Evolutionary conservation across 2,113 vertebrate genomes (phyloP), one percentile per base, ranked within the genome.

Genomic region (Raphicerus campestris): DNA sequence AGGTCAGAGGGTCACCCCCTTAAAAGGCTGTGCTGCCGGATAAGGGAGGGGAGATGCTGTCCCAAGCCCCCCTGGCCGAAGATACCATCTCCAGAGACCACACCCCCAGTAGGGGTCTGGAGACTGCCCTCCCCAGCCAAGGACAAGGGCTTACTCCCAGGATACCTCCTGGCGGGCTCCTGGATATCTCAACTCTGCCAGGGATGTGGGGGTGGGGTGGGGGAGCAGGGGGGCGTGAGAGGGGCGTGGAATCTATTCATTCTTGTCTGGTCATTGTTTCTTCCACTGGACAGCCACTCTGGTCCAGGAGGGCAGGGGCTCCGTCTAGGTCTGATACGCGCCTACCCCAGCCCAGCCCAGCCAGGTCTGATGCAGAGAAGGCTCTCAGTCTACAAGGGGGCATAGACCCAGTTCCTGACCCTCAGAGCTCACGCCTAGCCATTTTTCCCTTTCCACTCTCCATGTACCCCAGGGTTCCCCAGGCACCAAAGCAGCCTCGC

Each of bases 1-100:
- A 97, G 91, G 97, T 96, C 93, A 95, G 95, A 91, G 96, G 51
- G 81, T 96, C 90, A 96, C 77, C 84, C 83, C 91, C 35, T 96
- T 85, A 94, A 89, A 96, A 89, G 39, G 32, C 81, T 83, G 10
- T 58, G 39, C 45, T 32, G 47, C 88, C 78, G 61, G 73, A 15
- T 70, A 42, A 56, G 66, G 39, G 60, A 61, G 60, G 47, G 24
- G 66, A 81, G 32, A 32, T 88, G 28, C 56, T 61, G 61, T 70
- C 92, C 63, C 80, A 56, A 32, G 70, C 22, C 30, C 84, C 63
- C 77, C 49, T 91, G 39, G 53, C 83, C 61, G 30, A 85, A 90
- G 92, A 20, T 85, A 73, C 86, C 53, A 42, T 58, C 87, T 96
- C 95, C 53, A 75, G 86, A 95, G 93, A 96, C 93, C 91, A 77